Evolutionary conservation across 2,888 invertebrate species (phyloP), one percentile per base, ranked within the genome.

Genomic region (Drosophila algonquin): DNA sequence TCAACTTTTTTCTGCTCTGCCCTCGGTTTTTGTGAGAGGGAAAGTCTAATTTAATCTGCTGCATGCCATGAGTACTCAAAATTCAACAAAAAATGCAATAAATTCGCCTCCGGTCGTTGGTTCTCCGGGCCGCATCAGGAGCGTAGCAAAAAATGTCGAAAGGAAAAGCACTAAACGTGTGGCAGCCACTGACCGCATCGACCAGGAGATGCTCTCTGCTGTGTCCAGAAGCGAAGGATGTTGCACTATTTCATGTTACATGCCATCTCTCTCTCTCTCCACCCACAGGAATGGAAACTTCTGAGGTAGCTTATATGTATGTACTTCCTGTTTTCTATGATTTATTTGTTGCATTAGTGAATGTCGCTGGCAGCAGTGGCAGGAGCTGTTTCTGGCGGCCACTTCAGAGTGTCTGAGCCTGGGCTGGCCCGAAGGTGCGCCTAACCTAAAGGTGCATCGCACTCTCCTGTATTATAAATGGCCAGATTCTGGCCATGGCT

Each of bases 341-440:
- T 81, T 81, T 81, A 81, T 81, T 77, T 77, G 75, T 71, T 71
- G 79, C 81, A 81, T 83, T 77, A 80, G 79, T 73, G 73, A 48
- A 69, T 73, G 70, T 71, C 70, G 63, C 27, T 35, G 69, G 46
- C 77, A 73, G 70, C 50, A 58, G 65, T 35, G 58, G 55, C 46
- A 12, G 12, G 32, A 75, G 70, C 50, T 53, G 65, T 40, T 58
- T 47, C 48, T 18, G n/a, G 32, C 4, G 50, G 50, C 48, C 78
- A 67, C 78, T 81, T 72, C 63, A 64, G 70, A 51, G 18, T 62
- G 57, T 58, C 48, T 57, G 56, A 52, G 18, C 32, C 55, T 40
- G 16, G 3, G 45, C 30, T 24, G 40, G 63, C 40, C 40, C 40
- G 7, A 40, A 40, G 40, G n/a, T 21, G 45, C 47, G 71, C 63